Base-by-base conservation (phyloP, 2,888 invertebrate species). In the Abrostola tripartita region DNA sequence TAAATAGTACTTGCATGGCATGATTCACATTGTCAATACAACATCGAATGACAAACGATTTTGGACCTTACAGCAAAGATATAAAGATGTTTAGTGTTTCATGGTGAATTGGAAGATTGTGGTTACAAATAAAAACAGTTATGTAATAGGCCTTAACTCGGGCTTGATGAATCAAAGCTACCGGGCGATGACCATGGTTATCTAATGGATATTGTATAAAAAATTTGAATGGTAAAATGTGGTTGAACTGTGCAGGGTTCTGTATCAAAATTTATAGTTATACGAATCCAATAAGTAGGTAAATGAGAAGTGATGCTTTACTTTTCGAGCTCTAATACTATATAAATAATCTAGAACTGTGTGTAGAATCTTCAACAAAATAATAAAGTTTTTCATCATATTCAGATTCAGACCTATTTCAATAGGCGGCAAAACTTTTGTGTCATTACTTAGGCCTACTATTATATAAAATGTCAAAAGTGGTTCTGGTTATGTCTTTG, bases 111-210 rank as follows among this genome's bases (percentile, higher is more conserved):
- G 11, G 53, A 64, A 54, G 42, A 44, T 68, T 67, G 41, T 62
- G 37, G 61, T 49, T 37, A 55, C 51, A 61, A 64, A 75, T 61
- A 68, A 65, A 61, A 68, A 76, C 68, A 75, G 78, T 76, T 74
- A 62, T 37, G 52, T 57, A 73, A 79, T 79, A 68, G 65, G 67
- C 62, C 64, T 55, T 56, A 61, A 66, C n/a, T 70, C 42, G 64
- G 61, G 59, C 60, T 59, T 74, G 68, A 64, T 74, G 71, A 70
- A 73, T 74, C 66, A 79, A 79, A 76, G 77, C 79, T 81, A 81
- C 79, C 76, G 81, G 79, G 68, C 82, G 76, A 79, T 84, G 84
- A 80, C 78, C 81, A 83, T 77, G 69, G 76, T 85, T 86, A 83
- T 79, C 71, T 81, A 87, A 86, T 79, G 59, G 64, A 59, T 61